A percentile compares a stretch with the other conserved stretches of the same genome.
Conservation (phyloP, 2,113 vertebrate species). For the Etheostoma spectabile region DNA sequence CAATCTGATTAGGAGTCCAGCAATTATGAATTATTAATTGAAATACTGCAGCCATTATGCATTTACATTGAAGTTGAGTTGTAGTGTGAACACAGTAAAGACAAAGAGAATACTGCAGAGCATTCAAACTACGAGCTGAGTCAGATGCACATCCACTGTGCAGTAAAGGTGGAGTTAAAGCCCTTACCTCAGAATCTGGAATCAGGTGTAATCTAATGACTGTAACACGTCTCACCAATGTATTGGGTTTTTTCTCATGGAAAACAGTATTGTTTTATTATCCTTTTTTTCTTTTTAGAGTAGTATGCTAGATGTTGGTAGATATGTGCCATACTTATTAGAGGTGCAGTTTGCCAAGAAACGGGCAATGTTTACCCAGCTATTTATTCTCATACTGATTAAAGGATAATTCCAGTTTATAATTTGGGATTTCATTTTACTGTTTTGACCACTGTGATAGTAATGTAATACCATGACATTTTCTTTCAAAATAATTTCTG, state of each 20-base stretch:
- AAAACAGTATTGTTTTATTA: not conserved
- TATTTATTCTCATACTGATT: not conserved
- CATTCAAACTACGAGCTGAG: not conserved
- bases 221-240: conserved; percentile 12
- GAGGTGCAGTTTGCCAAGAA: not conserved
- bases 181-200: conserved; percentile 16
- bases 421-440: not conserved
- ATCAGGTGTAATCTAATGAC: conserved; percentile 4
- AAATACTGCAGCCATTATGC: not conserved
- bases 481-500: not conserved
- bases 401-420: not conserved
- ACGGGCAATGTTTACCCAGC: not conserved
- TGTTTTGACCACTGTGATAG: not conserved
- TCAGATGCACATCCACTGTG: not conserved
- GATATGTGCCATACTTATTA: not conserved
- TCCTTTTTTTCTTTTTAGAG: not conserved
- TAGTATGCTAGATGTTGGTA: not conserved
- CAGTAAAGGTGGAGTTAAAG: not conserved
- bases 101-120: conserved; percentile 11
- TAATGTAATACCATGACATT: not conserved
- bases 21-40: no score
- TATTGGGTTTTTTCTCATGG: not conserved
- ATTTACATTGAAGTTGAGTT: not conserved
- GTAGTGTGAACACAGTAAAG: not conserved
- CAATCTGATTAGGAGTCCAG: conserved; percentile 1